These are phyloP conservation scores for Phalloptychus januarius DNA, from an alignment of 2,797 vertebrate species.

Conservation along the genomic window DNA sequence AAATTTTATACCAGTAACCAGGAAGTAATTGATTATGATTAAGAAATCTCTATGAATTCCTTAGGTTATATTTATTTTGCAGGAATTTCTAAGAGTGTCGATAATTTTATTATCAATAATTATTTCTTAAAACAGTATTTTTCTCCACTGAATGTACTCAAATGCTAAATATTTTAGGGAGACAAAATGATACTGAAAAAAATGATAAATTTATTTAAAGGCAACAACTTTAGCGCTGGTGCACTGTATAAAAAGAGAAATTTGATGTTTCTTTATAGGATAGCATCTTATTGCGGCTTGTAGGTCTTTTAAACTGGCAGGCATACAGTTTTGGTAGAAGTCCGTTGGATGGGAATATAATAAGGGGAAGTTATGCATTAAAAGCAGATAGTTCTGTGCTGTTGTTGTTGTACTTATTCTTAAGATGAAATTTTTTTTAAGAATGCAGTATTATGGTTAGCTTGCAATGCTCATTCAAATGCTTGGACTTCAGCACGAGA, in stretches of 20 bases:
- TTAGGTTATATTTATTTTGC: neutral
- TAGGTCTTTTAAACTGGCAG: constrained; percentile 52
- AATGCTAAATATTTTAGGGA: neutral
- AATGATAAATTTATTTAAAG: neutral
- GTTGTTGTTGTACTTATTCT: constrained; percentile 56
- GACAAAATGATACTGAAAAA: neutral
- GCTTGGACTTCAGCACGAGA: constrained; percentile 28
- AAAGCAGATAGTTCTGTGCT: constrained; percentile 53
- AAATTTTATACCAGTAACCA: neutral
- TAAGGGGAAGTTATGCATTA: constrained; percentile 24
- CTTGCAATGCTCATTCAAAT: constrained; percentile 36
- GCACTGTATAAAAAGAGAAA: constrained; percentile 59
- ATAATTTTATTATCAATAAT: neutral
- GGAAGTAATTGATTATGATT: neutral
- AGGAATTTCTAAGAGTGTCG: neutral
- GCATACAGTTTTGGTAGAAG: constrained; percentile 39
- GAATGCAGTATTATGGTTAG: constrained; percentile 31
- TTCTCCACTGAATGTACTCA: neutral
- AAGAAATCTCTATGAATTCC: neutral
- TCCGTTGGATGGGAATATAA: constrained; percentile 41
- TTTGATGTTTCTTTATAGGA: constrained; percentile 72
- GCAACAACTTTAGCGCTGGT: neutral
- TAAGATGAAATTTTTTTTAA: constrained; percentile 30
- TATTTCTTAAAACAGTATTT: neutral
- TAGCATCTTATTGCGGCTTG: constrained; percentile 59